Conservation (phyloP, 2,113 vertebrate genomes). For the Passerina amoena region DNA sequence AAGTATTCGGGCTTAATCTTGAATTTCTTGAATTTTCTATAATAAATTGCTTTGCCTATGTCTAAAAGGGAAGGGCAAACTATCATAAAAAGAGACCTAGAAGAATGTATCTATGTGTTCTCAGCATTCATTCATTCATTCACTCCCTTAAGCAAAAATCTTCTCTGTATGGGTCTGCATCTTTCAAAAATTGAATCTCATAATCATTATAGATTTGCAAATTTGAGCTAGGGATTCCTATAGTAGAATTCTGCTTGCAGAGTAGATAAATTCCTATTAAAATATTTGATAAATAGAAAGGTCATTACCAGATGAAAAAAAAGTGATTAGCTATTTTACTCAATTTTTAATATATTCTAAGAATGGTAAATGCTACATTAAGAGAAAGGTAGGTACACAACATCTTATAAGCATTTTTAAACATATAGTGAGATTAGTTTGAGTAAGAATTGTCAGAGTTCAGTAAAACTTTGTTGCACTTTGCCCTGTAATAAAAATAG, state of each 20-base stretch:
- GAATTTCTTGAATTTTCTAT: not conserved
- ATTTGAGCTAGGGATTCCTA: not conserved
- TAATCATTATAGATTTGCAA: not conserved
- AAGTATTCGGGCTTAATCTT: not conserved
- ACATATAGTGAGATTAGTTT: not conserved
- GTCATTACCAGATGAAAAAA: not conserved
- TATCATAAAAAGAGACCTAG: not conserved
- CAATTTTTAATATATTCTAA: not conserved
- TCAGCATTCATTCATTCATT: not conserved
- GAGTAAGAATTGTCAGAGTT: not conserved
- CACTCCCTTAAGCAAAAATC: not conserved
- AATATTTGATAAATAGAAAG: conserved; percentile 2
- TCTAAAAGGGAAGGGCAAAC: not conserved
- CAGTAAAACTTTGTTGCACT: not conserved
- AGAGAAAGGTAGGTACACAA: not conserved
- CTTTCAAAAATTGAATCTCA: not conserved
- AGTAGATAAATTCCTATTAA: not conserved
- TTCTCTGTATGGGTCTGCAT: not conserved
- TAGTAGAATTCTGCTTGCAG: not conserved
- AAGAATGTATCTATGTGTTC: not conserved
- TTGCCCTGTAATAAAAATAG: not conserved
- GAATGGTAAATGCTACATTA: not conserved
- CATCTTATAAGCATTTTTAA: not conserved
- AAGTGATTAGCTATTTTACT: not conserved
- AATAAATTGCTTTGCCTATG: not conserved